Conservation (phyloP, 2,797 vertebrate species). For the Etheostoma nigrum region DNA sequence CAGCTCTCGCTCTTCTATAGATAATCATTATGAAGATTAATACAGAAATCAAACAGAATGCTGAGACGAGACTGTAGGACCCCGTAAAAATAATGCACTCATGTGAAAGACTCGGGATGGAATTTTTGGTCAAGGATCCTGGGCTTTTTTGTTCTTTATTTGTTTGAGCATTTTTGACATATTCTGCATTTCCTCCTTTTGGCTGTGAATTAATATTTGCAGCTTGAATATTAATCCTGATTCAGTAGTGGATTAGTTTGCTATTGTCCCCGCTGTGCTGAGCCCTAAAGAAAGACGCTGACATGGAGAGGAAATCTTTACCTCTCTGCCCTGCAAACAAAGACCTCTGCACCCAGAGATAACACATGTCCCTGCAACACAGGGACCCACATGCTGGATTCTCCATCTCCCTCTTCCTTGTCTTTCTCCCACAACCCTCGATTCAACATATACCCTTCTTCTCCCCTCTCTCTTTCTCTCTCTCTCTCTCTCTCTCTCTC, state of each 20-base stretch:
- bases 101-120: conserved; percentile 73
- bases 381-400: conserved; percentile 71
- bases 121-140: conserved; percentile 79
- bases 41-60: conserved; percentile 79
- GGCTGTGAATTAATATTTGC: conserved; percentile 96
- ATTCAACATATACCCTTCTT: conserved; percentile 54
- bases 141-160: conserved; percentile 80
- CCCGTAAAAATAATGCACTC: conserved; percentile 78
- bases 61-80: conserved; percentile 70
- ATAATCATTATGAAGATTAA: conserved; percentile 89
- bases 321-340: conserved; percentile 84
- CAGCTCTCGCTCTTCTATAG: conserved; percentile 80
- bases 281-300: conserved; percentile 84
- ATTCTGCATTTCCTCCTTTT: conserved; percentile 83
- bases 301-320: conserved; percentile 87
- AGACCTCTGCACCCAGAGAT: conserved; percentile 86
- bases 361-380: conserved; percentile 82
- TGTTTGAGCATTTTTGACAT: conserved; percentile 85
- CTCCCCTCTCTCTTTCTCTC: conserved; percentile 28
- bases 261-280: conserved; percentile 85
- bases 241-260: conserved; percentile 95
- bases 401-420: conserved; percentile 60
- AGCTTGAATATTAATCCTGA: conserved; percentile 94
- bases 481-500: conserved; percentile 49
- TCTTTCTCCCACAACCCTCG: conserved; percentile 55